Conservation (phyloP, 1,140 invertebrate genomes). For the Macrocentrus cingulum region DNA sequence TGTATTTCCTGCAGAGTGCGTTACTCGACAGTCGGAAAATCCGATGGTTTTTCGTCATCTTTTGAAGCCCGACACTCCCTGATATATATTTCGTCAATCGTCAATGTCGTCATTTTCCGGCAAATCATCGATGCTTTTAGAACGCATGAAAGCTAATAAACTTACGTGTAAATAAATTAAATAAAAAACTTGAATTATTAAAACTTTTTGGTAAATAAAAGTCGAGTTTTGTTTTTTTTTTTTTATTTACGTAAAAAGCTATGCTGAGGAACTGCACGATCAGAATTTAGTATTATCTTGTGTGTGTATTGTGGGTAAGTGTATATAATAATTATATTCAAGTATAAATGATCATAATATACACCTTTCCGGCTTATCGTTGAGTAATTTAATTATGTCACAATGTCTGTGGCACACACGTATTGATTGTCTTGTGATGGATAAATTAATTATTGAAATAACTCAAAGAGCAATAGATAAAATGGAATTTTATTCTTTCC, state of each 20-base stretch:
- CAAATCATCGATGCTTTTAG: conserved; percentile 3
- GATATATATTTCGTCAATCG: neutral
- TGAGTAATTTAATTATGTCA: no score
- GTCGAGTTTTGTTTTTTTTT: conserved; percentile 1
- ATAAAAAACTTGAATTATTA: conserved; percentile 28
- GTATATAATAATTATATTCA: neutral
- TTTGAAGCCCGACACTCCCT: conserved; percentile 4
- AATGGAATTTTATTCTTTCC: no score
- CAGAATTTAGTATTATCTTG: neutral
- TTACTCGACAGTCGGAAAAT: neutral
- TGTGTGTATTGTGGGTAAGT: neutral
- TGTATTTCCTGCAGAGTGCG: neutral
- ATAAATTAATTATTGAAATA: no score
- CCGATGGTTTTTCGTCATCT: no score
- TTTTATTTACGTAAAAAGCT: neutral
- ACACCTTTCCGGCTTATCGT: no score
- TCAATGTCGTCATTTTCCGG: conserved; percentile 4
- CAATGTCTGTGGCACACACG: no score
- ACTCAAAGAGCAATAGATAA: no score
- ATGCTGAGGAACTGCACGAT: neutral
- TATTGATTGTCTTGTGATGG: no score
- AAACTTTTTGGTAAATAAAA: conserved; percentile 24
- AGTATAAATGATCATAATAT: no score
- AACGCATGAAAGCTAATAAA: conserved; percentile 13
- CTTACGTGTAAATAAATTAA: conserved; percentile 29